phyloP scores from a whole-genome alignment of 1,140 invertebrate species.

The Pantala flavescens region DNA sequence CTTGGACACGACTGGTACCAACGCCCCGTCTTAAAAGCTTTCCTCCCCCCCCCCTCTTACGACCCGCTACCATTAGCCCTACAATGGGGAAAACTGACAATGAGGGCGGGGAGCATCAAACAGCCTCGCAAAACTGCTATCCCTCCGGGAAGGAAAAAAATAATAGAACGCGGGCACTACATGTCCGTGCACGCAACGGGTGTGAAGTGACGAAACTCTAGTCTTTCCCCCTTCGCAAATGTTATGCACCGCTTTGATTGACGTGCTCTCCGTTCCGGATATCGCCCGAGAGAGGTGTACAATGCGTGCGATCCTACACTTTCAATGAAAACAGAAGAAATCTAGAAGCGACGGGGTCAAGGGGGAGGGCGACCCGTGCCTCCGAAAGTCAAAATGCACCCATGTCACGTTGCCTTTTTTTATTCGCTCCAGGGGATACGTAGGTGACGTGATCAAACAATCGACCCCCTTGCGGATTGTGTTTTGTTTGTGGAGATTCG shows the following conservation, averaged over 20 bases:
- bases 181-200: neutral
- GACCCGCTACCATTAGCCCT: neutral
- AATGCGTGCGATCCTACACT: no score
- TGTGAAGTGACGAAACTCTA: neutral
- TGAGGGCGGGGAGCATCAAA: neutral
- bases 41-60: neutral
- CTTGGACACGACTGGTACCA: neutral
- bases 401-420: no score
- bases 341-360: no score
- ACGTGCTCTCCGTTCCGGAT: neutral
- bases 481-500: no score
- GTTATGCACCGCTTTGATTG: neutral
- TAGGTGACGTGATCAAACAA: no score
- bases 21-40: constrained; percentile 1
- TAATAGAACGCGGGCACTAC: neutral
- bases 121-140: neutral
- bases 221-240: neutral
- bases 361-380: no score
- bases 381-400: no score
- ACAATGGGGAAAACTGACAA: constrained; percentile 6
- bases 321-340: no score
- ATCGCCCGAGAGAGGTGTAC: no score
- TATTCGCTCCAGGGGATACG: no score
- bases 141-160: no score
- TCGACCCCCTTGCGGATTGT: no score